A percentile compares a stretch with the other conserved stretches of the same genome.
Evolutionary conservation across 30 jellyfish, hydroid and myxozoan species (phyloP).

Genomic region (Cassiopea andromeda): DNA sequence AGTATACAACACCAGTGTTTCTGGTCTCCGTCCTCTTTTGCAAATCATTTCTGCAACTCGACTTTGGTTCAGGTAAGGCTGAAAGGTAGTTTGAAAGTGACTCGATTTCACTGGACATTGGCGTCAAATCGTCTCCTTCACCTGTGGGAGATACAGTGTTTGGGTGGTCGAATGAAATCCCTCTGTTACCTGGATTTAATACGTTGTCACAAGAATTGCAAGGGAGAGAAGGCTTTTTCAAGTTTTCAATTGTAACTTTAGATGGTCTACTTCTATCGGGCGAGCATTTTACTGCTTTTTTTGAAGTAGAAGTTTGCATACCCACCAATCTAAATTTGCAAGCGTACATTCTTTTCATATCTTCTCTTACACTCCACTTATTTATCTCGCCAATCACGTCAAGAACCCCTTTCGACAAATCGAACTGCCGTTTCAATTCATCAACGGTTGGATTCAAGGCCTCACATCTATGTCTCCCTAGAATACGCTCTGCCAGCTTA

Average conservation of each 20-base stretch:
- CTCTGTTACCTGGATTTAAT: not conserved
- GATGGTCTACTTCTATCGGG: not conserved
- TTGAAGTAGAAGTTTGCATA: not conserved
- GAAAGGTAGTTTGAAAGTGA: not conserved
- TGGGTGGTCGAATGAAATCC: not conserved
- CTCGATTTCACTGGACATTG: not conserved
- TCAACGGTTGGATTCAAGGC: not conserved
- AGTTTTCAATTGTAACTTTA: not conserved
- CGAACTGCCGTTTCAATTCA: constrained; percentile 6
- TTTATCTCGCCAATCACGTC: constrained; percentile 40
- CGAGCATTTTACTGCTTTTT: not conserved
- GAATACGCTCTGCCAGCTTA: not conserved
- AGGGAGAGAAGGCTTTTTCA: not conserved
- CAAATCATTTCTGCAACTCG: not conserved
- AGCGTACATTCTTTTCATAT: constrained; percentile 24
- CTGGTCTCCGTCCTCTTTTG: not conserved
- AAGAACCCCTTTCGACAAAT: constrained; percentile 20
- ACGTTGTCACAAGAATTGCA: not conserved
- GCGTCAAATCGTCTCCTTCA: not conserved
- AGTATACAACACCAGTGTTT: constrained; percentile 1
- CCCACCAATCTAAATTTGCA: not conserved
- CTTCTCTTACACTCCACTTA: constrained; percentile 43
- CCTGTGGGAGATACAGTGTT: not conserved
- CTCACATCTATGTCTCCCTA: not conserved
- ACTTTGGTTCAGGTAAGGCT: not conserved